Base-by-base conservation (phyloP, 2,113 vertebrate genomes). In the Podiceps cristatus region DNA sequence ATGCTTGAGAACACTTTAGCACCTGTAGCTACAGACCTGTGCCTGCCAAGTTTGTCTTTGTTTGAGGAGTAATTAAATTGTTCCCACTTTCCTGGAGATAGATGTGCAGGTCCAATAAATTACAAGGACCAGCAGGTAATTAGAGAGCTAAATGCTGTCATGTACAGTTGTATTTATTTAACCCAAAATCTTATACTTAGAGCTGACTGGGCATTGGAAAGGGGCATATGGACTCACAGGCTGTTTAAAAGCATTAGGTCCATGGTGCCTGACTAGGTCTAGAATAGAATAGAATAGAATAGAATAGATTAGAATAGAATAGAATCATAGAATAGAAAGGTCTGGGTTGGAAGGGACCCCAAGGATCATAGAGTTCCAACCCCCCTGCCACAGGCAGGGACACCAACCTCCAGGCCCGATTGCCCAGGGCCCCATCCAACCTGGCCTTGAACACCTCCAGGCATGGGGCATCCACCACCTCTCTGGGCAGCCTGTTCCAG, bases 81-180 rank as follows among this genome's bases (percentile, higher is more conserved):
- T 82, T 77, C 64, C n/a, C 44, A 73, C 44, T 59, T 77, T 95
- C 50, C 44, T 67, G 40, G 72, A 93, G 72, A 88, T 7, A 78
- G 75, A 88, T 95, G 86, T 97, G 29, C 75, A 84, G 50, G 86
- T 45, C 78, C 31, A 75, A 86, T 77, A 93, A 95, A 96, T 92
- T 86, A 92, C 63, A 81, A 33, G 18, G 18, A 92, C 28, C 29
- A 66, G 68, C 56, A 86, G 76, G 86, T 88, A 94, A 93, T 92
- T 92, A 96, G 58, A 88, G 35, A 87, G 52, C 45, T 96, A 69
- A 92, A 93, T 60, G 55, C 53, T 92, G 47, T 84, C 14, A 33
- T 97, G 90, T 90, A 42, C 52, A 93, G 25, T 77, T 25, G 25
- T 62, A 74, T 77, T 91, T 91, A 56, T 92, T 97, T 96, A 93